phyloP scores from a whole-genome alignment of 2,113 vertebrate species.

The Scophthalmus maximus region DNA sequence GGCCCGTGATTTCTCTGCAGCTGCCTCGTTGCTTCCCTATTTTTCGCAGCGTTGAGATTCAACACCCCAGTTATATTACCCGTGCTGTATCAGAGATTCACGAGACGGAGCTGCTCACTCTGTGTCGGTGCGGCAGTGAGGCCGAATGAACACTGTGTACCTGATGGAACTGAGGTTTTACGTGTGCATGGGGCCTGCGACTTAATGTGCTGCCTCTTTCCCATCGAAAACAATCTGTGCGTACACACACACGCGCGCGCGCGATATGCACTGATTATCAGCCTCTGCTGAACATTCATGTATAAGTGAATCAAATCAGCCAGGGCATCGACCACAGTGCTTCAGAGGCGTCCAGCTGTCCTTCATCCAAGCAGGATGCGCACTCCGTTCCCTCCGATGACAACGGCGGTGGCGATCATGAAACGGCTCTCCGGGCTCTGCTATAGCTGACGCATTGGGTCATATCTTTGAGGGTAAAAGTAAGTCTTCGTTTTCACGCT shows the following conservation, averaged over 20 bases:
- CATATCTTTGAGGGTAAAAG: not conserved
- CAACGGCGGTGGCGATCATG: slow-evolving; percentile 4
- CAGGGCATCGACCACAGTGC: slow-evolving; percentile 27
- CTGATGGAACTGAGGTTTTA: slow-evolving; percentile 23
- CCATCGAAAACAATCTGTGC: slow-evolving; percentile 26
- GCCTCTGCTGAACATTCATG: slow-evolving; percentile 32
- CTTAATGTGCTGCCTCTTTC: slow-evolving; percentile 1
- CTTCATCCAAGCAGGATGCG: not conserved
- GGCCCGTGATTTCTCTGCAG: slow-evolving; percentile 1
- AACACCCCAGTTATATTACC: slow-evolving; percentile 12
- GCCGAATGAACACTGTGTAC: slow-evolving; percentile 31
- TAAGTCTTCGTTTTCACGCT: too few species aligned
- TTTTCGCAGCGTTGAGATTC: not conserved
- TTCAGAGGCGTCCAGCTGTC: slow-evolving; percentile 43
- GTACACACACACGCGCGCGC: slow-evolving; percentile 1
- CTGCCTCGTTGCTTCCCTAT: not conserved
- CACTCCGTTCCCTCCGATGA: slow-evolving; percentile 9
- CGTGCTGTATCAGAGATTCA: slow-evolving; percentile 10
- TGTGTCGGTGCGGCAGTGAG: slow-evolving; percentile 2
- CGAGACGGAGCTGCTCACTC: slow-evolving; percentile 1
- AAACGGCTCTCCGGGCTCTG: slow-evolving; percentile 4
- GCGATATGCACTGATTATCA: slow-evolving; percentile 6
- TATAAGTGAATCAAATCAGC: slow-evolving; percentile 52
- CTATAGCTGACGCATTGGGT: not conserved
- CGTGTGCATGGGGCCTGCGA: not conserved